Conservation (phyloP, 2,113 vertebrate genomes). For the Diadophis punctatus region DNA sequence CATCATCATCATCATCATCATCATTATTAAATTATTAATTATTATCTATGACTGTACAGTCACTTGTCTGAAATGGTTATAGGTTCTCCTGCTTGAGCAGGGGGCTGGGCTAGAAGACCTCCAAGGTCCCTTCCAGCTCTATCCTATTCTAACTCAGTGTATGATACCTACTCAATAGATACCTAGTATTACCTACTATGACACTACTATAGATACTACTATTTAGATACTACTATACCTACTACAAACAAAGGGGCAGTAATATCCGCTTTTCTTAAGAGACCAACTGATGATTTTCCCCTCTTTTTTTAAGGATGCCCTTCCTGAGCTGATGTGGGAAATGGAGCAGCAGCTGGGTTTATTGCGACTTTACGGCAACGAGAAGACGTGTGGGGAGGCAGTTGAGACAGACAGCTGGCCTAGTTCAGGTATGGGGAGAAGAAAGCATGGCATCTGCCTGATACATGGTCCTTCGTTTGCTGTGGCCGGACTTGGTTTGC, state of each 20-base stretch:
- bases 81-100: too few species aligned
- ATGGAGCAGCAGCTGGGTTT: constrained; percentile 80
- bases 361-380: constrained; percentile 68
- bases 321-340: constrained; percentile 68
- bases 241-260: not conserved
- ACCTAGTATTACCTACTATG: not conserved
- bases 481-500: too few species aligned
- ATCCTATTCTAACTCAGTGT: not conserved
- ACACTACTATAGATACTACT: not conserved
- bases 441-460: not conserved
- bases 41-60: too few species aligned
- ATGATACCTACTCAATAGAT: not conserved
- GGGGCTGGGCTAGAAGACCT: too few species aligned
- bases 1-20: too few species aligned
- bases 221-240: not conserved
- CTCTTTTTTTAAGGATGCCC: constrained; percentile 41
- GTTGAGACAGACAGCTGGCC: constrained; percentile 55
- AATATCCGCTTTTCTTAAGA: too few species aligned
- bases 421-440: constrained; percentile 65
- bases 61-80: too few species aligned
- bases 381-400: constrained; percentile 47
- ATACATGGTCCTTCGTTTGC: not conserved
- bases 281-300: too few species aligned
- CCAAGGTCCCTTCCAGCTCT: too few species aligned
- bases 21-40: too few species aligned